phyloP scores from a whole-genome alignment of 2,797 vertebrate species.

The Salmo trutta region DNA sequence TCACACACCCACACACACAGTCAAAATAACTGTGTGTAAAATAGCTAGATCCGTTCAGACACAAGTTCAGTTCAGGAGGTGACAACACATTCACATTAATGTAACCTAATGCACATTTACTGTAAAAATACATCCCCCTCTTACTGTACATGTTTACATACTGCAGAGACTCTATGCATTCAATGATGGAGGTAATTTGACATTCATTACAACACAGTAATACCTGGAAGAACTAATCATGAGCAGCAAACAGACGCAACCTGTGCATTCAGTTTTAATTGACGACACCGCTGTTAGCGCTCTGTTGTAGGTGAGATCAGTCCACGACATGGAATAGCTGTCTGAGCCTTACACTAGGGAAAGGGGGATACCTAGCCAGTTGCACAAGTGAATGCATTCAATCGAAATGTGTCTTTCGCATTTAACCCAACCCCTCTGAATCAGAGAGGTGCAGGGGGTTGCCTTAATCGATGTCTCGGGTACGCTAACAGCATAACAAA shows the following conservation, averaged over 20 bases:
- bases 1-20: no score
- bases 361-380: no score
- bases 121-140: background rate
- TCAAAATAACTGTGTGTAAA: background rate
- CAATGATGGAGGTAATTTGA: background rate
- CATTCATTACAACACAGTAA: slow-evolving; percentile 1
- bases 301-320: background rate
- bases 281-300: background rate
- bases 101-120: no score
- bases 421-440: no score
- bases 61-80: background rate
- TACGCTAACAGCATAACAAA: background rate
- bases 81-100: background rate
- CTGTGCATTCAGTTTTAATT: background rate
- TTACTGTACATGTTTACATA: background rate
- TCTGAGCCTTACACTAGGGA: background rate
- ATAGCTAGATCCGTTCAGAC: no score
- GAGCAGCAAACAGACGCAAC: slow-evolving; percentile 12
- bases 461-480: background rate
- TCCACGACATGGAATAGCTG: background rate
- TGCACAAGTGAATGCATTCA: no score
- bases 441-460: no score
- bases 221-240: background rate
- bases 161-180: background rate
- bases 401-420: no score